A percentile compares a stretch with the other conserved stretches of the same genome.
These are phyloP conservation scores for Sanderia malayensis DNA, from an alignment of 30 jellyfish, hydroid and myxozoan species.

Conservation along the genomic window DNA sequence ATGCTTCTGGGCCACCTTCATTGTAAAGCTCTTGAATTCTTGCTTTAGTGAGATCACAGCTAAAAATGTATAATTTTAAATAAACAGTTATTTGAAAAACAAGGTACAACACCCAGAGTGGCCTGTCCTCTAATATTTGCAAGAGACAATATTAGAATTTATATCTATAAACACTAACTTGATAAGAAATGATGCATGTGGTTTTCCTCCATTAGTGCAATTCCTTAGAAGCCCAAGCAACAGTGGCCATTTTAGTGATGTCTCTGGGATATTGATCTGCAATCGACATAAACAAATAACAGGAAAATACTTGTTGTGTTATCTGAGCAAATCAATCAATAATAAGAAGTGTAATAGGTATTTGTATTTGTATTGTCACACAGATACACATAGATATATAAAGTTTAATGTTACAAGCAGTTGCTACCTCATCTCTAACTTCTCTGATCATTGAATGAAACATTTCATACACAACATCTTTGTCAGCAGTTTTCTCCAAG, in stretches of 20 bases:
- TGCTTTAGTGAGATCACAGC: conserved; percentile 63
- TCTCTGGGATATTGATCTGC: conserved; percentile 85
- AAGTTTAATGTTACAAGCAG: too few relatives aligned
- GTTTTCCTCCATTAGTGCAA: conserved; percentile 63
- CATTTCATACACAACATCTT: conserved; percentile 72
- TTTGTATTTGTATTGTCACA: too few relatives aligned
- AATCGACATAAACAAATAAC: not conserved
- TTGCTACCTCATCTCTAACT: conserved; percentile 92
- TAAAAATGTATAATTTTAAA: conserved; percentile 15
- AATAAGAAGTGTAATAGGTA: too few relatives aligned
- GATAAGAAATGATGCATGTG: conserved; percentile 69
- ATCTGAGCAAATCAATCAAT: too few relatives aligned
- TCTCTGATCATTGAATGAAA: conserved; percentile 81
- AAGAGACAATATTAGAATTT: too few relatives aligned
- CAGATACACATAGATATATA: too few relatives aligned
- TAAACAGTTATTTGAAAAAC: too few relatives aligned
- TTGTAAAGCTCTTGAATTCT: conserved; percentile 35
- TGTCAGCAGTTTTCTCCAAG: conserved; percentile 17
- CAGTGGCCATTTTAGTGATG: conserved; percentile 64
- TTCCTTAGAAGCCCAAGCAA: conserved; percentile 79
- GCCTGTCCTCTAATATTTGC: too few relatives aligned
- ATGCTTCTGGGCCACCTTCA: conserved; percentile 94
- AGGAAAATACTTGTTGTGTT: too few relatives aligned
- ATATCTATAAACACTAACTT: too few relatives aligned
- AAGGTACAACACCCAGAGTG: too few relatives aligned